A percentile compares a stretch with the other conserved stretches of the same genome.
Conservation (phyloP, 2,888 invertebrate species). For the Onthophagus sagittarius region DNA sequence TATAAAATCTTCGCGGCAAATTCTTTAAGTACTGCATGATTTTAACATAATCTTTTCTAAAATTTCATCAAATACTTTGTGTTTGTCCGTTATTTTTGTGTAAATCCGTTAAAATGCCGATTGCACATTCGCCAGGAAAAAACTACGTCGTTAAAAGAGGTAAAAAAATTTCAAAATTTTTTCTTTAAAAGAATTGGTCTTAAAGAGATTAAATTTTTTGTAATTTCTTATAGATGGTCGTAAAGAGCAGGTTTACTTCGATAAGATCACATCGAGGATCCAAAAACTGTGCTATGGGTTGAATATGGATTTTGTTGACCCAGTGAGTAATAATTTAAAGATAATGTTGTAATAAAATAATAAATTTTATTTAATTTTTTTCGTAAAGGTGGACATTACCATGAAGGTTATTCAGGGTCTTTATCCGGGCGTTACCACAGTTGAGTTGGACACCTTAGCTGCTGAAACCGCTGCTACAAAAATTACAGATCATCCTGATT, state of each 20-base stretch:
- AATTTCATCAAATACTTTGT: neutral
- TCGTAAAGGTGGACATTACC: constrained; percentile 69
- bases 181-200: too few relatives aligned
- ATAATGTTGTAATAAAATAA: constrained; percentile 1
- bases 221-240: constrained; percentile 66
- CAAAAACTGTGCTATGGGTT: constrained; percentile 93
- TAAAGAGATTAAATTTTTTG: neutral
- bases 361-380: constrained; percentile 17
- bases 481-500: constrained; percentile 97
- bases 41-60: neutral
- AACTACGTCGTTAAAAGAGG: constrained; percentile 3
- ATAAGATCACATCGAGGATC: constrained; percentile 96
- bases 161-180: neutral
- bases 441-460: constrained; percentile 94
- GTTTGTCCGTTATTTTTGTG: neutral
- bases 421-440: constrained; percentile 94
- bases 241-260: constrained; percentile 89
- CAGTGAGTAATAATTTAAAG: constrained; percentile 60
- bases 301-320: constrained; percentile 94
- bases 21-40: too few relatives aligned
- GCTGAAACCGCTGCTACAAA: constrained; percentile 98
- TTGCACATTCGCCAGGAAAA: neutral
- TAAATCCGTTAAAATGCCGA: neutral
- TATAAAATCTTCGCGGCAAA: too few relatives aligned
- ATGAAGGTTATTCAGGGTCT: constrained; percentile 91